Conservation (phyloP, 2,888 invertebrate species). For the Nudaria mundana region DNA sequence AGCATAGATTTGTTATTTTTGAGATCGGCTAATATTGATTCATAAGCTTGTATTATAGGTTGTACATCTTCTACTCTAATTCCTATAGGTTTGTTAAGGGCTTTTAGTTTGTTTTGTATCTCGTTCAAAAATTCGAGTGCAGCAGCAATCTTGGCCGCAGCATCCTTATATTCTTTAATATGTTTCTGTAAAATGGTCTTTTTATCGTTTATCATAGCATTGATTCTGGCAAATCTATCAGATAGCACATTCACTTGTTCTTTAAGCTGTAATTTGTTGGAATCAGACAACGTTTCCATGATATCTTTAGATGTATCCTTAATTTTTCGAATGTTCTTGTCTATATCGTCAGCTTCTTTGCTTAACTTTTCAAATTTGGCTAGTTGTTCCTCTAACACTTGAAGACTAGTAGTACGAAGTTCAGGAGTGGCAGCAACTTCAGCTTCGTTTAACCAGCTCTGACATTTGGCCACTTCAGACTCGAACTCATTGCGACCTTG, state of each 20-base stretch:
- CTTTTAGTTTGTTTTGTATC: constrained; percentile 91
- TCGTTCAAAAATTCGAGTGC: constrained; percentile 89
- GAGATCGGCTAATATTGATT: constrained; percentile 88
- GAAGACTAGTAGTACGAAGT: constrained; percentile 88
- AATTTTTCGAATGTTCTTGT: constrained; percentile 87
- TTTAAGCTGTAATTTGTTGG: constrained; percentile 91
- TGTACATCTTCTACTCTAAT: constrained; percentile 94
- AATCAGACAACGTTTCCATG: constrained; percentile 89
- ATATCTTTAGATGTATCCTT: constrained; percentile 90
- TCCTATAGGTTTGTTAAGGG: constrained; percentile 92
- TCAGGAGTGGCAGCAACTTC: constrained; percentile 93
- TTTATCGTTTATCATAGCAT: constrained; percentile 88
- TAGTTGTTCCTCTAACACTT: constrained; percentile 92
- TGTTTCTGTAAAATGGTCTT: constrained; percentile 87
- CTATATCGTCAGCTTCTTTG: constrained; percentile 86
- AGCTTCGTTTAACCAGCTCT: constrained; percentile 94
- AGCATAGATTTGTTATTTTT: constrained; percentile 90
- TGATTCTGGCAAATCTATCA: constrained; percentile 88
- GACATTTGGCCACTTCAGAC: constrained; percentile 88
- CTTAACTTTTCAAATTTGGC: constrained; percentile 91
- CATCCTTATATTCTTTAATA: constrained; percentile 90
- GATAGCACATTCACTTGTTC: constrained; percentile 89
- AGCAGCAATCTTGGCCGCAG: constrained; percentile 89
- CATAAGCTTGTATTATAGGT: constrained; percentile 88
- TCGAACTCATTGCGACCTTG: constrained; percentile 92